A percentile compares a stretch with the other conserved stretches of the same genome.
Conservation (phyloP, 2,888 invertebrate species). For the Eristalinus sepulchralis region DNA sequence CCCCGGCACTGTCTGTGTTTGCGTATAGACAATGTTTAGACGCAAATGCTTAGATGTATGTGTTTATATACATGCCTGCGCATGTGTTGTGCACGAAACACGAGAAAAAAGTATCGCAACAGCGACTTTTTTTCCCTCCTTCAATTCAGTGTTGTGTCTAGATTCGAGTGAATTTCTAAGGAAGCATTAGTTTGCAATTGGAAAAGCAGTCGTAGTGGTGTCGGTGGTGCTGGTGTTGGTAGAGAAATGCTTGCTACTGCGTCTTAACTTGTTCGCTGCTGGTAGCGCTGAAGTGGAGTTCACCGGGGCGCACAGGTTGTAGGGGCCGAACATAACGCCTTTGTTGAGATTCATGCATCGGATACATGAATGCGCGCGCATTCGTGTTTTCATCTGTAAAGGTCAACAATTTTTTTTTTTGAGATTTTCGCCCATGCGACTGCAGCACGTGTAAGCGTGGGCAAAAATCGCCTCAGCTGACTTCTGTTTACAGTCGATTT, state of each 20-base stretch:
- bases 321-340: not conserved
- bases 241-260: constrained; percentile 51
- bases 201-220: not conserved
- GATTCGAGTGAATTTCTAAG: constrained; percentile 45
- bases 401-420: constrained; percentile 38
- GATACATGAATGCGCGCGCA: constrained; percentile 49
- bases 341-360: constrained; percentile 68
- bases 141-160: not conserved
- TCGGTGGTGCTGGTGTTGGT: not conserved
- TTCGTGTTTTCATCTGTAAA: constrained; percentile 12
- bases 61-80: constrained; percentile 68
- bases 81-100: constrained; percentile 47
- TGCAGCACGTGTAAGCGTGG: constrained; percentile 36
- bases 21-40: constrained; percentile 67
- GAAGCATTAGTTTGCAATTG: constrained; percentile 34
- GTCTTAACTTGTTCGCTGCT: constrained; percentile 31
- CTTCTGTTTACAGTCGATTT: constrained; percentile 46
- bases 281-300: not conserved
- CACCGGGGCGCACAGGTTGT: constrained; percentile 4
- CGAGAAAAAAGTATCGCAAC: constrained; percentile 44
- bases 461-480: constrained; percentile 35
- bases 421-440: not conserved
- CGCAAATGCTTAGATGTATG: constrained; percentile 70
- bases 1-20: constrained; percentile 44
- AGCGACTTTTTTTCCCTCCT: constrained; percentile 13